Base-by-base conservation (phyloP, 2,113 vertebrate genomes). In the Anas platyrhynchos region DNA sequence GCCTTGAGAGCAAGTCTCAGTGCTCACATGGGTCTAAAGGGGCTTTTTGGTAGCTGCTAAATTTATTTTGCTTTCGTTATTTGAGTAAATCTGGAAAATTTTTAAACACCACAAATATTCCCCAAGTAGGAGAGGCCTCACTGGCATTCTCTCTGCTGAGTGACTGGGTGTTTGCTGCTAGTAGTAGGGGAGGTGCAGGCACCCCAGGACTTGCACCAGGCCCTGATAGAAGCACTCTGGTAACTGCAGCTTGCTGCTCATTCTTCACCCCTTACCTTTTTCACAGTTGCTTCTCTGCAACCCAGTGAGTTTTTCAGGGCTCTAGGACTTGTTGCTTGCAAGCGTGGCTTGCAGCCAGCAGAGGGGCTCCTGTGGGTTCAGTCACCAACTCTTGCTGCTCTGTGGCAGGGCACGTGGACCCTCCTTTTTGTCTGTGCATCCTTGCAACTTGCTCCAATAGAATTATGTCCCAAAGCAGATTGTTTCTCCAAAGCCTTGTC, bases 1-100 rank as follows among this genome's bases (percentile, higher is more conserved):
- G 62, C 36, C 21, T 7, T 6, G 56, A 84, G 83, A 72, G 32
- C 79, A 44, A 32, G 10, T 59, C 71, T 65, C 72, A 5, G 32
- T 63, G 36, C 73, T 92, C 79, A 55, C 9, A 2, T n/a, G 9
- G 55, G 6, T 59, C 89, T 89, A 78, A 83, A 93, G 98, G 98
- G 98, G 83, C 93, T 98, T 98, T 98, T 95, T 86, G 61, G 27
- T 69, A 52, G 79, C 91, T 92, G 94, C 96, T 97, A 95, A 97
- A 95, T 96, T 86, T 94, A 91, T 88, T 96, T 94, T 85, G 55
- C 55, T 96, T 95, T 96, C 93, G 9, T 91, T 89, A 81, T 96
- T 95, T 98, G 97, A 98, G 95, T 98, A 97, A 98, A 94, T 86
- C 32, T 95, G 94, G 96, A 96, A 95, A 97, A 96, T 97, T 98